phyloP scores from a whole-genome alignment of 2,888 invertebrate species.

The Candidula unifasciata region DNA sequence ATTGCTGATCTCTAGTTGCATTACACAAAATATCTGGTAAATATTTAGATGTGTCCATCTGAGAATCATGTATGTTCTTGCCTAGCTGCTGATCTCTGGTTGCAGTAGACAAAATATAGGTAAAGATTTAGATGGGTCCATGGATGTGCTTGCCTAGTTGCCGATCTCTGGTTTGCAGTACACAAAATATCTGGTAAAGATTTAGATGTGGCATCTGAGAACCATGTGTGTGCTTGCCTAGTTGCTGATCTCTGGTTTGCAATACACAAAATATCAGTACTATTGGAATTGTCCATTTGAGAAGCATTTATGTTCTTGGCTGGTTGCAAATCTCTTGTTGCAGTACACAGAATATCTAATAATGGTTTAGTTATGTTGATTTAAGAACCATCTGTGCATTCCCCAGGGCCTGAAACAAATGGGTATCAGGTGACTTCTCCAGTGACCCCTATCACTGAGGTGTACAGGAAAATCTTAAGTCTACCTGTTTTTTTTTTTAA shows the following conservation, averaged over 20 bases:
- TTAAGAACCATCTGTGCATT: too few species aligned
- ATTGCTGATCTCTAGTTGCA: constrained; percentile 81
- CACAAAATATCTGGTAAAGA: constrained; percentile 79
- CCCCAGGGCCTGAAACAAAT: too few species aligned
- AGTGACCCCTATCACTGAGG: too few species aligned
- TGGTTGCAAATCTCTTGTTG: constrained; percentile 81
- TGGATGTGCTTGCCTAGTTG: neutral
- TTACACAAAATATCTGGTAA: constrained; percentile 81
- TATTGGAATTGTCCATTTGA: neutral
- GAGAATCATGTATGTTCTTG: neutral
- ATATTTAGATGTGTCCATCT: constrained; percentile 44
- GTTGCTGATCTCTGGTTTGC: constrained; percentile 80
- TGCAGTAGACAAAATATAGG: constrained; percentile 81
- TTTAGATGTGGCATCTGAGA: neutral
- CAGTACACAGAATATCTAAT: constrained; percentile 81
- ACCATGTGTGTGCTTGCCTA: neutral
- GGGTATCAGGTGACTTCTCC: too few species aligned
- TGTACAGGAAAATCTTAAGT: too few species aligned
- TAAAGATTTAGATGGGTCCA: constrained; percentile 57
- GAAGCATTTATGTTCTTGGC: constrained; percentile 77
- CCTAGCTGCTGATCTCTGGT: constrained; percentile 79
- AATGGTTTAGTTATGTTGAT: constrained; percentile 51
- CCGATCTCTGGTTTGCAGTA: constrained; percentile 82
- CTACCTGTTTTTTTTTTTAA: too few species aligned
- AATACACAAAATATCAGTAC: constrained; percentile 81